Conservation (phyloP, 2,797 vertebrate species). For the Centropyge bicolor region DNA sequence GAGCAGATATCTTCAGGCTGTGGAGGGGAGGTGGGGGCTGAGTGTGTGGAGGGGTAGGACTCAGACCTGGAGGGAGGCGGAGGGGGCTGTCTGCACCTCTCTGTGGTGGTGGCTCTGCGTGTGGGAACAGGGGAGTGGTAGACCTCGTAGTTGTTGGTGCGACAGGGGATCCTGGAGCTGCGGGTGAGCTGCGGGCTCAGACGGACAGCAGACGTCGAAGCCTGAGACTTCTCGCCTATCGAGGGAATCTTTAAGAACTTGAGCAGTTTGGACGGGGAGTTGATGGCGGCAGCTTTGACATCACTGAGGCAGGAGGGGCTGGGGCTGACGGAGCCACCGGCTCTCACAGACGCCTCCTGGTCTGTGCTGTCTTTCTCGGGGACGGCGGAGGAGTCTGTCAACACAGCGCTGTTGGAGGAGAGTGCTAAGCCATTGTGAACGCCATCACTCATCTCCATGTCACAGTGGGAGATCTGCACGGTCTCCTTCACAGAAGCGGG, state of each 20-base stretch:
- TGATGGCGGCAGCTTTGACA: slow-evolving; percentile 85
- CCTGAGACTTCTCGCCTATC: slow-evolving; percentile 85
- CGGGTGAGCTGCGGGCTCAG: slow-evolving; percentile 94
- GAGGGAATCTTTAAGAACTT: slow-evolving; percentile 93
- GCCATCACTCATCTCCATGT: slow-evolving; percentile 60
- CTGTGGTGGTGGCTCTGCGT: slow-evolving; percentile 86
- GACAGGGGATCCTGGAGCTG: slow-evolving; percentile 93
- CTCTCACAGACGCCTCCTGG: slow-evolving; percentile 78
- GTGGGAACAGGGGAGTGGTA: slow-evolving; percentile 90
- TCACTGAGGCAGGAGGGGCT: slow-evolving; percentile 86
- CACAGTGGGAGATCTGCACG: slow-evolving; percentile 65
- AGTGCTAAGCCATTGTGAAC: slow-evolving; percentile 70
- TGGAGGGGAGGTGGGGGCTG: slow-evolving; percentile 84
- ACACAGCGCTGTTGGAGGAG: slow-evolving; percentile 47
- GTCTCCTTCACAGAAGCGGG: slow-evolving; percentile 67
- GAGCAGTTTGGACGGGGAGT: slow-evolving; percentile 91
- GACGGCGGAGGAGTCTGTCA: slow-evolving; percentile 54
- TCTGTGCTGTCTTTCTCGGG: slow-evolving; percentile 71
- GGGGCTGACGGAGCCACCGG: slow-evolving; percentile 83
- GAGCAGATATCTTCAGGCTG: slow-evolving; percentile 80
- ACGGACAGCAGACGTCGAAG: slow-evolving; percentile 84
- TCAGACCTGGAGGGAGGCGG: slow-evolving; percentile 83
- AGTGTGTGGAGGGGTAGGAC: slow-evolving; percentile 84
- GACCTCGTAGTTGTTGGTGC: slow-evolving; percentile 92
- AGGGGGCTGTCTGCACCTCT: slow-evolving; percentile 84